A percentile compares a stretch with the other conserved stretches of the same genome.
Evolutionary conservation across 2,888 invertebrate genomes (phyloP).

Genomic region (Erpobdella octoculata): DNA sequence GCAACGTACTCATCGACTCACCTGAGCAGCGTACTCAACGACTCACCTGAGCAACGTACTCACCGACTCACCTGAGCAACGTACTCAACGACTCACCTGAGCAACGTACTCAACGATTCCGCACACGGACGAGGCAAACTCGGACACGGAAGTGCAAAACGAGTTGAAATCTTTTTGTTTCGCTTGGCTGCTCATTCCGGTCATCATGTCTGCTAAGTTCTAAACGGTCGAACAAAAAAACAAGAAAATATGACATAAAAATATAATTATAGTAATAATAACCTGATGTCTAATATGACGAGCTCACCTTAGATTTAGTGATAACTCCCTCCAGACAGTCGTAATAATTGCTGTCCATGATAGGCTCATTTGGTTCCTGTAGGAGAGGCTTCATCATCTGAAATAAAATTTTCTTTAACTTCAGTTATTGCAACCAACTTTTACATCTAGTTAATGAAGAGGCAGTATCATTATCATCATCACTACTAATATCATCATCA

Average conservation of each 20-base stretch:
- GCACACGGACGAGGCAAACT: constrained; percentile 78
- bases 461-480: background rate
- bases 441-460: too few species aligned
- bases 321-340: constrained; percentile 76
- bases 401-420: background rate
- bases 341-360: constrained; percentile 80
- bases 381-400: constrained; percentile 70
- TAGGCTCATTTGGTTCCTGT: constrained; percentile 76
- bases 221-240: constrained; percentile 32
- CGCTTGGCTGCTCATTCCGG: constrained; percentile 78
- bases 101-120: constrained; percentile 85
- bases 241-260: background rate
- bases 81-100: constrained; percentile 60
- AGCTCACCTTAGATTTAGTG: constrained; percentile 47
- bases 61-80: too few species aligned
- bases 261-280: background rate
- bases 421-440: background rate
- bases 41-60: too few species aligned
- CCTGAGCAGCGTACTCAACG: too few species aligned
- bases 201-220: constrained; percentile 67
- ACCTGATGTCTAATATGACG: background rate
- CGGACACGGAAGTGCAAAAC: constrained; percentile 73
- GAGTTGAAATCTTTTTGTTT: constrained; percentile 74
- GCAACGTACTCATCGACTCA: too few species aligned
- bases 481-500: background rate